These are phyloP conservation scores for Polietes domitor DNA, from an alignment of 2,888 invertebrate species.

Conservation along the genomic window DNA sequence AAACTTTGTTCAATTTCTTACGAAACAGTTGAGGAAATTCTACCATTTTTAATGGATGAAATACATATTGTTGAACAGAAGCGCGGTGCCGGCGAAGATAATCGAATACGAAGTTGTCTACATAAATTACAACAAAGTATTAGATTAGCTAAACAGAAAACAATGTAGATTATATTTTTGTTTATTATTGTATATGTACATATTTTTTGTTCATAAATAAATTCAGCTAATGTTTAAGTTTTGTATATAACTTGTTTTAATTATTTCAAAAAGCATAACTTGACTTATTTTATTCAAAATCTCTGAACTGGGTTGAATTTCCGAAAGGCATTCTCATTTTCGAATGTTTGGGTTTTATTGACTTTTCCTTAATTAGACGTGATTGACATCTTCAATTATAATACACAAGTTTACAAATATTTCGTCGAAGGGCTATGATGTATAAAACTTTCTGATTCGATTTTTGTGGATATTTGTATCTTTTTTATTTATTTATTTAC, in stretches of 20 bases:
- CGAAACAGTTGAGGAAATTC: constrained; percentile 72
- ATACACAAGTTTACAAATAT: too few species aligned
- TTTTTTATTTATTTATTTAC: too few species aligned
- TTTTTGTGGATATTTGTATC: too few species aligned
- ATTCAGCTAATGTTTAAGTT: neutral
- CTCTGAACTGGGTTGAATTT: too few species aligned
- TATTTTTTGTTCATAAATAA: constrained; percentile 1
- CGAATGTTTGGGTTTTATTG: too few species aligned
- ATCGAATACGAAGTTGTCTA: constrained; percentile 76
- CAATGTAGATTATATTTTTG: neutral
- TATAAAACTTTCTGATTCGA: too few species aligned
- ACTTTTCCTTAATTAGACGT: too few species aligned
- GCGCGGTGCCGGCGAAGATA: constrained; percentile 79
- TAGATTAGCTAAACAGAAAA: constrained; percentile 31
- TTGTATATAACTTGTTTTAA: neutral
- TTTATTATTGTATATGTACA: neutral
- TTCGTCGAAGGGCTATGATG: too few species aligned
- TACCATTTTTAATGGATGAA: constrained; percentile 74
- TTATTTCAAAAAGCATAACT: too few species aligned
- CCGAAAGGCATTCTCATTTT: too few species aligned
- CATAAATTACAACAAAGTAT: constrained; percentile 70
- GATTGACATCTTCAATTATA: too few species aligned
- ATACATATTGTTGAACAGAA: constrained; percentile 77
- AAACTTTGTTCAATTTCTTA: constrained; percentile 75
- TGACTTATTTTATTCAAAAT: too few species aligned